phyloP scores from a whole-genome alignment of 1,140 invertebrate species.

The Argopecten irradians region DNA sequence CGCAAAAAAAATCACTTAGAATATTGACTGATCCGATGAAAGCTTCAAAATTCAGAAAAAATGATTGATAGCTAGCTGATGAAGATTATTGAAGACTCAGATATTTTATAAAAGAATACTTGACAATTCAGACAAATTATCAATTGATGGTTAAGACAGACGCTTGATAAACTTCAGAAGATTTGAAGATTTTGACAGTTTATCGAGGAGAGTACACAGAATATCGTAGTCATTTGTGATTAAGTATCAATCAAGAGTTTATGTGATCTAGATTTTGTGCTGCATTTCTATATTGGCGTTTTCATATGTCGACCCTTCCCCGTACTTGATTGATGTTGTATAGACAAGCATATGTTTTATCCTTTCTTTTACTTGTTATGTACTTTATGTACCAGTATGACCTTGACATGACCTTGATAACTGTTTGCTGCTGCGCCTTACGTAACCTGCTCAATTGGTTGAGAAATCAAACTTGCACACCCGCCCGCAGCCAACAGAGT shows the following conservation, averaged over 20 bases:
- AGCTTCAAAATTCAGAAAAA: no score
- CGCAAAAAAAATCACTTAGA: no score
- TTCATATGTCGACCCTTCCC: not conserved
- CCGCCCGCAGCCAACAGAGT: constrained; percentile 4
- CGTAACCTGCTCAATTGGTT: not conserved
- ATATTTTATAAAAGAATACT: no score
- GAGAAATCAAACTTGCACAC: constrained; percentile 1
- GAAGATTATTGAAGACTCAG: not conserved
- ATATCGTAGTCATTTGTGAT: not conserved
- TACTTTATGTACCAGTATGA: constrained; percentile 3
- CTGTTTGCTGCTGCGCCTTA: constrained; percentile 7
- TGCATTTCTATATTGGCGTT: constrained; percentile 15
- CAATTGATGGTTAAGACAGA: no score
- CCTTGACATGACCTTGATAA: constrained; percentile 1
- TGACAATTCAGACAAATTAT: not conserved
- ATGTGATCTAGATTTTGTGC: not conserved
- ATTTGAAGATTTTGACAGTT: not conserved
- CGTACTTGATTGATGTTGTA: not conserved
- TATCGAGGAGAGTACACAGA: not conserved
- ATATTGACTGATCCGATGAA: not conserved
- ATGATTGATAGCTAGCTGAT: no score
- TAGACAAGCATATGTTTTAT: not conserved
- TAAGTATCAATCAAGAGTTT: not conserved
- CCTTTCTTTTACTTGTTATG: not conserved
- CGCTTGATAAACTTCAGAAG: no score